Base-by-base conservation (phyloP, 2,888 invertebrate species). In the Drosophila atroscutellata region DNA sequence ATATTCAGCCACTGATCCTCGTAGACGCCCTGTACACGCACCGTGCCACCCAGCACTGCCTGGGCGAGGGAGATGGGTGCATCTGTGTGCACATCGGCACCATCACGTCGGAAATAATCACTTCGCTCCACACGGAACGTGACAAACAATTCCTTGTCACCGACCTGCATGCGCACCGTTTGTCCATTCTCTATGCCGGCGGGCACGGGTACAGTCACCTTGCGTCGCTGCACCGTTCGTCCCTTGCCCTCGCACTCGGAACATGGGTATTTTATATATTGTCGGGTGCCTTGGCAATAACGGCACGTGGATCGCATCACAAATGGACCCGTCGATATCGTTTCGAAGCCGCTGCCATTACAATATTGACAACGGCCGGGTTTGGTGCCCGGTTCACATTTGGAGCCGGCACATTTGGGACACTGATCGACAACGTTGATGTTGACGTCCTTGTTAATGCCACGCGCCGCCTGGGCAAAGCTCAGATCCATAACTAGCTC, bases 151-250 rank as follows among this genome's bases (percentile, higher is more conserved):
- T 99, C 99, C 91, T 97, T 97, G 83, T 94, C 95, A 18, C 98
- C 99, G 1, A 99, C 96, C 8, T 97, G 95, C 96, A 99, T 97
- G 63, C 99, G 95, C 6, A 99, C 96, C 0, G 99, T 99, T 93
- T 99, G 99, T 0, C 99, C 99, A 92, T 99, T 98, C 92, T 99
- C 99, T 9, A 99, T 98, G 24, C 98, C 98, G 58, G 96, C 98
- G 15, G 99, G 99, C 5, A 99, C 98, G 0, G 99, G 98, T 0
- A 99, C 97, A 0, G 96, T 97, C 3, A 99, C 95, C 90, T 95
- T 97, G 92, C 96, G 97, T 37, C 97, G 95, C 94, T 99, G 98
- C 91, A 98, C 96, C 56, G 96, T 95, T 89, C 96, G 96, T 0
- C 99, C 99, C 93, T 98, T 98, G 36, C 98, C 99, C 85, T 97